These are phyloP conservation scores for Chlorodrepanis virens DNA, from an alignment of 2,113 vertebrate genomes.

Conservation along the genomic window DNA sequence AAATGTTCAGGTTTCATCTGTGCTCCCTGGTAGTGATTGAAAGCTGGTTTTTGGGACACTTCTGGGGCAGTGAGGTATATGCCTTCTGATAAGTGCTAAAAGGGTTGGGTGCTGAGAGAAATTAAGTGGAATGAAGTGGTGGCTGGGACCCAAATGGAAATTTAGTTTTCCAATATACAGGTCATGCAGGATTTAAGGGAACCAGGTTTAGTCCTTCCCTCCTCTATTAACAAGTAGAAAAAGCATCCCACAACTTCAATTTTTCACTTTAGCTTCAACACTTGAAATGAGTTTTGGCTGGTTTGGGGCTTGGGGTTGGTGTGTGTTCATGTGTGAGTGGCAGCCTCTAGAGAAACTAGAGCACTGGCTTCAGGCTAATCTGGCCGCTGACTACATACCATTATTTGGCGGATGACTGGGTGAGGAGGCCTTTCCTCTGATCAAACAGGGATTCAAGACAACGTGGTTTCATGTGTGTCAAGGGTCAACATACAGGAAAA, in stretches of 20 bases:
- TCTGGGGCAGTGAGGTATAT: not conserved
- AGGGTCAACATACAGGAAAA: constrained; percentile 75
- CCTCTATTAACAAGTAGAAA: not conserved
- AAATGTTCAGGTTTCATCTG: not conserved
- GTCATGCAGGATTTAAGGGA: not conserved
- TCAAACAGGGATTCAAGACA: constrained; percentile 73
- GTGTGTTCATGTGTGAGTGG: not conserved
- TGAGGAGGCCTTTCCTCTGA: constrained; percentile 50
- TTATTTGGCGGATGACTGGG: constrained; percentile 22
- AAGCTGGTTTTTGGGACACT: not conserved
- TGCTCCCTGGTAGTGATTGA: rapidly evolving
- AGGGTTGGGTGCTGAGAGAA: not conserved
- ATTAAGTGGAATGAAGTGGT: not conserved
- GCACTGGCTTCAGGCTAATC: not conserved
- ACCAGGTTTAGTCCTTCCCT: not conserved
- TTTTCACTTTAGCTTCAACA: not conserved
- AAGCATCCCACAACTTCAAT: not conserved
- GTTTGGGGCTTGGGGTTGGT: not conserved
- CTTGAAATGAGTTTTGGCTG: not conserved
- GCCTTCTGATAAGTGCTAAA: not conserved
- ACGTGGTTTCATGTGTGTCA: constrained; percentile 77
- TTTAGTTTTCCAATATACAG: not conserved
- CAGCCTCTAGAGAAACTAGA: not conserved
- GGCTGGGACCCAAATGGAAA: not conserved
- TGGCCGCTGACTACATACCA: constrained; percentile 44